A percentile compares a stretch with the other conserved stretches of the same genome.
Evolutionary conservation across 2,797 vertebrate genomes (phyloP).

Genomic region (Parambassis ranga): DNA sequence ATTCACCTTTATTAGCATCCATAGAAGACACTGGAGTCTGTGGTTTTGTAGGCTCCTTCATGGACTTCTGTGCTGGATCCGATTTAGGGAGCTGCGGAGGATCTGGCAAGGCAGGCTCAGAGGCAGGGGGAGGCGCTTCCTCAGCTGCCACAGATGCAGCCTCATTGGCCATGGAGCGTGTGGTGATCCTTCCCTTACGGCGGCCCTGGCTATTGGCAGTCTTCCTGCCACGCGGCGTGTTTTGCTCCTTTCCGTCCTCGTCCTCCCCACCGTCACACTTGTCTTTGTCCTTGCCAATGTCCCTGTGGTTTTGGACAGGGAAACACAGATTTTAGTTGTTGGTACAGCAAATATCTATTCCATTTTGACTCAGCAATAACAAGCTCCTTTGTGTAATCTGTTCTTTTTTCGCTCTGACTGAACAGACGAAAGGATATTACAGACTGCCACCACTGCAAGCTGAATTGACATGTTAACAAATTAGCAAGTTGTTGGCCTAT

Average conservation of each 20-base stretch:
- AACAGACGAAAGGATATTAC: conserved; percentile 4
- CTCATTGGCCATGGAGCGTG: conserved; percentile 98
- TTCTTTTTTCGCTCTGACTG: not conserved
- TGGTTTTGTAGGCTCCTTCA: conserved; percentile 77
- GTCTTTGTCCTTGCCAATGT: conserved; percentile 95
- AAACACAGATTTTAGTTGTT: conserved; percentile 42
- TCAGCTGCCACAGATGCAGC: conserved; percentile 88
- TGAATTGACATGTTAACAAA: conserved; percentile 7
- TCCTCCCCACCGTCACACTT: conserved; percentile 93
- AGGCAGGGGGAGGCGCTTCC: conserved; percentile 83
- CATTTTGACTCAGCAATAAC: conserved; percentile 51
- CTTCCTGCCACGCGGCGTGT: conserved; percentile 92
- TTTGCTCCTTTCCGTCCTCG: conserved; percentile 94
- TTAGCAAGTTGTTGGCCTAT: not conserved
- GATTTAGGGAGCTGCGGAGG: conserved; percentile 72
- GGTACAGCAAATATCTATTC: conserved; percentile 42
- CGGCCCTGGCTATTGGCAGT: conserved; percentile 98
- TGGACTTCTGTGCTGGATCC: conserved; percentile 72
- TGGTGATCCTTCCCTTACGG: conserved; percentile 95
- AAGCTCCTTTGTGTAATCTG: conserved; percentile 16
- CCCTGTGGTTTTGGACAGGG: conserved; percentile 68
- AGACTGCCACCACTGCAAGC: not conserved
- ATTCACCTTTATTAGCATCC: conserved; percentile 77
- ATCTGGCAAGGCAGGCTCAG: conserved; percentile 81
- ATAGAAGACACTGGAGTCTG: conserved; percentile 68